These are phyloP conservation scores for Macquaria ambigua DNA, from an alignment of 2,113 vertebrate genomes.

Conservation along the genomic window DNA sequence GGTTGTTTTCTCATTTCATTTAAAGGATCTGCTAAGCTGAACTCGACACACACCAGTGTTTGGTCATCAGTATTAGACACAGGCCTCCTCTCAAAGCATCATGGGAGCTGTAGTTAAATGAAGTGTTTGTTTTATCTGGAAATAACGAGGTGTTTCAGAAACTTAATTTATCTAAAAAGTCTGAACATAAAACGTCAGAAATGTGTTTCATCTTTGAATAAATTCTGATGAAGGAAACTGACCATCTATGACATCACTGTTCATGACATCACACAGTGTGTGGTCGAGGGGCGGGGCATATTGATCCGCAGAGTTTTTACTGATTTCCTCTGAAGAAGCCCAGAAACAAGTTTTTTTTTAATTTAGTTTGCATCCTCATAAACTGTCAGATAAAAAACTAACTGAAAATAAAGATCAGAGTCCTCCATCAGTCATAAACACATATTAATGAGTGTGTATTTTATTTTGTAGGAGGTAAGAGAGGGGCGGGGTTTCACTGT, in stretches of 20 bases:
- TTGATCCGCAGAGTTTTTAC: neutral
- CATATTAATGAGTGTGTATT: neutral
- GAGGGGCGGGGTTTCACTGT: constrained; percentile 15
- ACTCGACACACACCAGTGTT: neutral
- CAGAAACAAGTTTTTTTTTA: too few relatives aligned
- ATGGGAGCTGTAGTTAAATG: constrained; percentile 30
- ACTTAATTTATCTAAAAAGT: neutral
- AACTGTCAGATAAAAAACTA: neutral
- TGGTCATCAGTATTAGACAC: neutral
- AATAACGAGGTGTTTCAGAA: neutral
- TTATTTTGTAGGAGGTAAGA: constrained; percentile 36
- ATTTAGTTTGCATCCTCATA: neutral
- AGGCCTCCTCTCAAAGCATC: constrained; percentile 18
- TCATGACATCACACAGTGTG: neutral
- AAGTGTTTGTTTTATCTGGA: neutral
- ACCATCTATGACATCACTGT: neutral
- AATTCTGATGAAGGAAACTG: neutral
- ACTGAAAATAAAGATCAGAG: neutral
- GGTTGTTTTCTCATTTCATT: neutral
- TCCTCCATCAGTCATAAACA: neutral
- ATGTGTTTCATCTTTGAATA: neutral
- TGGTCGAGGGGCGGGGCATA: neutral
- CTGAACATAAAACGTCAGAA: neutral
- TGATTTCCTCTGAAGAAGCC: neutral
- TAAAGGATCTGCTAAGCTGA: neutral